Percentiles rank a stretch among this genome's conserved stretches.
phyloP scores from a whole-genome alignment of 2,888 invertebrate genomes.

The Hypercompe scribonia region DNA sequence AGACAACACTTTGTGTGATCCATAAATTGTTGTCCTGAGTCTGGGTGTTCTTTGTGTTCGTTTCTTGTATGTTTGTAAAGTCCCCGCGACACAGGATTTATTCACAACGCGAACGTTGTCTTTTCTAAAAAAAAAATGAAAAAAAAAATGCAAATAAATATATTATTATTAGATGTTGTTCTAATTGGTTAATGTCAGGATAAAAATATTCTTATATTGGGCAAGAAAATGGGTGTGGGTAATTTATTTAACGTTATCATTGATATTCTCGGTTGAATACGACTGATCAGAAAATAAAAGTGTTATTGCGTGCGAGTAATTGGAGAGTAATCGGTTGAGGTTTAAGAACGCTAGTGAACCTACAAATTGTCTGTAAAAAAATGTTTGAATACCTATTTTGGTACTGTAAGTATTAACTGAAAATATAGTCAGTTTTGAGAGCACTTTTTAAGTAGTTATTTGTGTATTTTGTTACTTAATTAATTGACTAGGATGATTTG shows the following conservation, averaged over 20 bases:
- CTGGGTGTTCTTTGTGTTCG: no score
- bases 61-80: no score
- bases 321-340: neutral
- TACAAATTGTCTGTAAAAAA: neutral
- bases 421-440: neutral
- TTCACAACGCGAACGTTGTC: no score
- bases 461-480: neutral
- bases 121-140: no score
- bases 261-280: neutral
- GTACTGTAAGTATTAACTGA: no score
- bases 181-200: neutral
- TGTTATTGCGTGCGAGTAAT: neutral
- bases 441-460: neutral
- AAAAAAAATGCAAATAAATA: no score
- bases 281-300: neutral
- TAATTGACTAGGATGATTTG: neutral
- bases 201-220: neutral
- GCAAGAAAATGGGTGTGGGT: neutral
- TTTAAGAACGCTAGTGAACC: neutral
- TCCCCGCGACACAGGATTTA: no score
- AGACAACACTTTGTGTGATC: no score
- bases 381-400: neutral
- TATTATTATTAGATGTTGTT: no score
- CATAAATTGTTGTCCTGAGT: no score
- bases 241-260: neutral